Conservation (phyloP, 2,797 vertebrate species). For the Acanthornis magna region DNA sequence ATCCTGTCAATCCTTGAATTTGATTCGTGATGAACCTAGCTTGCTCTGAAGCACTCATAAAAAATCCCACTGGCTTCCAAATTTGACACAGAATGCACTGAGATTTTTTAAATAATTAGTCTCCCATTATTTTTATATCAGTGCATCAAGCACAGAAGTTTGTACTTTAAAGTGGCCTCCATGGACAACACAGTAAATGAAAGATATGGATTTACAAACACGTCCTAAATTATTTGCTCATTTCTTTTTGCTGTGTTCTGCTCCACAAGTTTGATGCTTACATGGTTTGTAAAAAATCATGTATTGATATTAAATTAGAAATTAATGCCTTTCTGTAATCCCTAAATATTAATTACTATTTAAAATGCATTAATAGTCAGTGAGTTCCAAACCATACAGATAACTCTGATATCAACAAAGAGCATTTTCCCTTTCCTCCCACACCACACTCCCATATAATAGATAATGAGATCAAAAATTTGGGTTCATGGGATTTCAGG, state of each 20-base stretch:
- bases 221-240: background rate
- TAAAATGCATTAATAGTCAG: background rate
- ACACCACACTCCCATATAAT: background rate
- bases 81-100: background rate
- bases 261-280: background rate
- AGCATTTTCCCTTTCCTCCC: background rate
- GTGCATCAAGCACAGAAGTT: background rate
- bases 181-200: background rate
- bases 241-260: background rate
- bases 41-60: background rate
- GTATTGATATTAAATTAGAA: background rate
- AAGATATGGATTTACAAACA: background rate
- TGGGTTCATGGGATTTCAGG: fast-evolving
- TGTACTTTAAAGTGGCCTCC: background rate
- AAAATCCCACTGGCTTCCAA: background rate
- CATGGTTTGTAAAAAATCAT: background rate
- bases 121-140: background rate
- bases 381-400: background rate
- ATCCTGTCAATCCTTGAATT: background rate
- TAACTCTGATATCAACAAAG: background rate
- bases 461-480: background rate
- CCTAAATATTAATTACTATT: background rate
- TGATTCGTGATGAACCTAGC: background rate
- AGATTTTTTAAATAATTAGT: background rate
- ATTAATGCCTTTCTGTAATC: background rate